Base-by-base conservation (phyloP, 2,797 vertebrate genomes). In the Cirrhinus molitorella region DNA sequence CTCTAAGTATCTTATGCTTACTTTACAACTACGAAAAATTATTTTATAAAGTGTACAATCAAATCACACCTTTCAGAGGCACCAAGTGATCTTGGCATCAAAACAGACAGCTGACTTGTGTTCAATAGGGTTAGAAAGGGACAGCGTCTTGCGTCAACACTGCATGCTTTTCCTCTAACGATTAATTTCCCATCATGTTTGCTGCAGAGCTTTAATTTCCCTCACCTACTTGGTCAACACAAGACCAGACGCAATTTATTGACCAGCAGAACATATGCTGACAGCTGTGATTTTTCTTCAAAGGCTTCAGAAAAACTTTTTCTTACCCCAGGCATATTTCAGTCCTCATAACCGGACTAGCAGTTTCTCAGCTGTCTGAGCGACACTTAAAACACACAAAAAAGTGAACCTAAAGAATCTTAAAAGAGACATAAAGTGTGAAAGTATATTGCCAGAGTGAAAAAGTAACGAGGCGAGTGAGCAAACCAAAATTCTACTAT, bases 181-280 rank as follows among this genome's bases (percentile, higher is more conserved):
- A 70, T 59, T 53, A 3, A 45, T 80, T 80, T 59, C 51, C 17
- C 14, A 67, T 53, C 31, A 59, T 59, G 34, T 70, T 70, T 80
- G 34, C 34, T 14, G 17, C 34, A 80, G 55, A 4, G 25, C 25
- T 65, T 78, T 78, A 37, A 14, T 66, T 79, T n/a, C 63, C 53
- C 8, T 84, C 13, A 75, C 85, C 86, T 37, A 37, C 31, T 74
- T 37, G 91, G 88, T 90, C 78, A 68, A 57, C 65, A 43, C 31
- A 55, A 45, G 37, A 80, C 78, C 31, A 55, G 63, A 43, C 10
- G 3, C 63, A 68, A 45, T 80, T 80, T 55, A 71, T 61, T 34
- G 51, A 63, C 66, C 23, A 12, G 40, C 34, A 77, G 16, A 78
- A 49, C 66, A 43, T 53, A 53, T 57, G 66, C 34, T 71, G 66